These are phyloP conservation scores for Eudyptes chrysolophus DNA, from an alignment of 2,113 vertebrate genomes.

Conservation along the genomic window DNA sequence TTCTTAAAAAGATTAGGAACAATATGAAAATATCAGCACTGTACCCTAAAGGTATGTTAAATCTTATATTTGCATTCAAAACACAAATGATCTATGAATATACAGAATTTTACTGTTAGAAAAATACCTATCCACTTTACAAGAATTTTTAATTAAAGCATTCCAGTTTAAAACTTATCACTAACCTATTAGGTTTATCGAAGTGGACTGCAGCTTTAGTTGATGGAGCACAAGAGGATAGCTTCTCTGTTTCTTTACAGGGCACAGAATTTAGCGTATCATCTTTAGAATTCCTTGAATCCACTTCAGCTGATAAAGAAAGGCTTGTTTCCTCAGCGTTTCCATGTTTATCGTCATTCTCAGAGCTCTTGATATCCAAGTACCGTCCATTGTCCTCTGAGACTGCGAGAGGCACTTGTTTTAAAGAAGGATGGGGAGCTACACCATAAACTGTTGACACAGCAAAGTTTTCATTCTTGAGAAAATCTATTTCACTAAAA, in stretches of 20 bases:
- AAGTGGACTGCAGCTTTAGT: conserved; percentile 82
- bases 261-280: conserved; percentile 53
- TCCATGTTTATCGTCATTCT: conserved; percentile 63
- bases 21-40: not conserved
- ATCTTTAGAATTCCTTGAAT: conserved; percentile 74
- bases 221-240: conserved; percentile 50
- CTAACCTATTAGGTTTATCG: conserved; percentile 94
- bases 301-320: conserved; percentile 42
- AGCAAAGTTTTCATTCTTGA: conserved; percentile 83
- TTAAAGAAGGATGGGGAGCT: conserved; percentile 62
- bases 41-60: not conserved
- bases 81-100: not conserved
- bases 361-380: conserved; percentile 80
- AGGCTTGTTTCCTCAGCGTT: conserved; percentile 65
- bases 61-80: not conserved
- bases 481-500: conserved; percentile 89
- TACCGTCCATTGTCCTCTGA: conserved; percentile 85
- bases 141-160: not conserved
- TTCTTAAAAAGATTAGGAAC: not conserved
- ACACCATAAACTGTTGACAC: conserved; percentile 70
- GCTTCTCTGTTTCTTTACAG: conserved; percentile 75
- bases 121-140: not conserved
- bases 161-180: not conserved
- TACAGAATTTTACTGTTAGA: not conserved
- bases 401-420: conserved; percentile 70